A percentile compares a stretch with the other conserved stretches of the same genome.
Conservation (phyloP, 2,113 vertebrate genomes). For the Ceyx melanurus region DNA sequence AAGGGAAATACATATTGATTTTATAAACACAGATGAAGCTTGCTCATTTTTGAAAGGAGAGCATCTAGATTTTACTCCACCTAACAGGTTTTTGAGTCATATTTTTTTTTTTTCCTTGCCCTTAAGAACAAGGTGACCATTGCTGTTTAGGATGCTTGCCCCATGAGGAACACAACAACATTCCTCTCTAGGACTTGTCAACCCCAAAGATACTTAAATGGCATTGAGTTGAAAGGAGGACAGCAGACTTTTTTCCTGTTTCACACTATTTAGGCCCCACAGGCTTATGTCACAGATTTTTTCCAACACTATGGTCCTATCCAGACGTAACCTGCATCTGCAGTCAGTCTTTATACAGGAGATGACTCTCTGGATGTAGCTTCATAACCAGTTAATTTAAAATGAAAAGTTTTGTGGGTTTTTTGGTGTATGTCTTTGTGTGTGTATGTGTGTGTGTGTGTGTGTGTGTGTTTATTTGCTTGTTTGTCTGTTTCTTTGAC, state of each 20-base stretch:
- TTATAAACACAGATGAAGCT: neutral
- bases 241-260: neutral
- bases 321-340: neutral
- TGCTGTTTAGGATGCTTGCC: neutral
- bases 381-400: neutral
- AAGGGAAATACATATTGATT: neutral
- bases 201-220: neutral
- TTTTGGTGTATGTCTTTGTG: neutral
- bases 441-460: too few species aligned
- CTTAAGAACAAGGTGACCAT: accelerated
- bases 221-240: neutral
- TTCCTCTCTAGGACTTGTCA: neutral
- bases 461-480: neutral
- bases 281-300: neutral
- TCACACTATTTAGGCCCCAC: neutral
- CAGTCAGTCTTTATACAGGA: neutral
- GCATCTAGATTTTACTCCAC: neutral
- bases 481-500: neutral
- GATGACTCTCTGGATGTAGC: neutral
- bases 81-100: neutral
- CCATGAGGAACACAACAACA: neutral
- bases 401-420: neutral
- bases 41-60: neutral
- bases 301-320: neutral
- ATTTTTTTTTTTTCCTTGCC: neutral